Base-by-base conservation (phyloP, 2,888 invertebrate genomes). In the Lasioglossum calceatum region DNA sequence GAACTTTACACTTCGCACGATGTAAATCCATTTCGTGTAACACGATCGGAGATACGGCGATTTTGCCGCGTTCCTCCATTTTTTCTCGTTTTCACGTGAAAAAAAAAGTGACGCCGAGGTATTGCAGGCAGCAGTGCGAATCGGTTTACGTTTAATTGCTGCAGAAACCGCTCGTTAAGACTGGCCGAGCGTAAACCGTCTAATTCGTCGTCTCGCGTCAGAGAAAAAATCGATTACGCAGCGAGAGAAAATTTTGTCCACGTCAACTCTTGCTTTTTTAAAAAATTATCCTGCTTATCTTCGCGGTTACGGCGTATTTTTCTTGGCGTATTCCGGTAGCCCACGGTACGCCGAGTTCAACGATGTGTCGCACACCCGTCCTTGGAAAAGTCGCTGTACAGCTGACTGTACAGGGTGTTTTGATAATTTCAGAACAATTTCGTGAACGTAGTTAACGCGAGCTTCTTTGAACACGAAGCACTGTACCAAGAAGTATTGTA, bases 1-100 rank as follows among this genome's bases (percentile, higher is more conserved):
- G 73, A 83, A 77, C 73, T 73, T 84, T 77, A 77, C 84, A 39
- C 73, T 83, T 77, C 77, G 61, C 27, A 19, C 39, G 70, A 16
- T 71, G 32, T n/a, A 72, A 75, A 84, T 82, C 67, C 61, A 12
- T 50, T 39, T 16, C 39, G 32, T 61, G 58, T 47, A 79, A 44
- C 32, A 4, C 19, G 70, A 70, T 70, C 70, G 70, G 5, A 70
- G 36, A 39, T 23, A 70, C 36, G 36, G 23, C 39, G 70, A 23
- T n/a, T 19, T 70, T 19, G 0, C 27, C 2, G 61, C 27, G 27
- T 12, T 42, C 70, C 70, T 19, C 4, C 4, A 12, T 39, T 36
- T 36, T 70, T 12, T 23, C 2, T 23, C 1, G 44, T 54, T 54
- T 10, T 10, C 23, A 10, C 10, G 14, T 27, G 27, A 23, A 1